Evolutionary conservation across 1,140 invertebrate genomes (phyloP).

Genomic region (Dendrolimus punctatus): DNA sequence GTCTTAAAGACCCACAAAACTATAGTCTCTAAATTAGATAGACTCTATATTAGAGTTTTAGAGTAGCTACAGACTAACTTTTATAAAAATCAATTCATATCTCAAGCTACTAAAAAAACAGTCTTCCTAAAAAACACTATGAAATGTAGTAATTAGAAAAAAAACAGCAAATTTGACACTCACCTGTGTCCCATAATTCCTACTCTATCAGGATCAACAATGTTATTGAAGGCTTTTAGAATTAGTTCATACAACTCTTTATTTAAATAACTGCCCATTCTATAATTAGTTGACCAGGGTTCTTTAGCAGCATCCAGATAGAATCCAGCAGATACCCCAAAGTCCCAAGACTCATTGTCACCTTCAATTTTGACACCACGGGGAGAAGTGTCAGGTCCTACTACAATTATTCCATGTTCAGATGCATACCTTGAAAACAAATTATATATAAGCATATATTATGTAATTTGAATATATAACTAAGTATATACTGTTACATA

Average conservation of each 20-base stretch:
- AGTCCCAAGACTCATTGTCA: slow-evolving; percentile 93
- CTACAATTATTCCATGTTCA: slow-evolving; percentile 86
- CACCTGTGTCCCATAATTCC: slow-evolving; percentile 92
- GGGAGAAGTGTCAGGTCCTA: slow-evolving; percentile 97
- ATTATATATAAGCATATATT: neutral
- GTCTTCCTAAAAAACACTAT: neutral
- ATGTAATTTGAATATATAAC: neutral
- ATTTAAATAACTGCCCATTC: slow-evolving; percentile 98
- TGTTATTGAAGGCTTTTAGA: slow-evolving; percentile 61
- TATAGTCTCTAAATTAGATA: too few species aligned
- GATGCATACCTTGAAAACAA: slow-evolving; percentile 76
- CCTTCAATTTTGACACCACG: slow-evolving; percentile 90
- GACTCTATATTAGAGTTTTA: too few species aligned
- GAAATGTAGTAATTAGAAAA: neutral
- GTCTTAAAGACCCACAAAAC: too few species aligned
- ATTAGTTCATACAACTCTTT: slow-evolving; percentile 90
- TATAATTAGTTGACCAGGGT: slow-evolving; percentile 95
- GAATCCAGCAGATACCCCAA: slow-evolving; percentile 96
- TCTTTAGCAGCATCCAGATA: slow-evolving; percentile 94
- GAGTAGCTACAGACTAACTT: too few species aligned
- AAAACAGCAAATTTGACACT: neutral
- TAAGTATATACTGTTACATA: too few species aligned
- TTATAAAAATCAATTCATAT: too few species aligned
- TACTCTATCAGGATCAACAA: slow-evolving; percentile 73
- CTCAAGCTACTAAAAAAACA: too few species aligned